Conservation (phyloP, 2,113 vertebrate species). For the Burhinus oedicnemus region DNA sequence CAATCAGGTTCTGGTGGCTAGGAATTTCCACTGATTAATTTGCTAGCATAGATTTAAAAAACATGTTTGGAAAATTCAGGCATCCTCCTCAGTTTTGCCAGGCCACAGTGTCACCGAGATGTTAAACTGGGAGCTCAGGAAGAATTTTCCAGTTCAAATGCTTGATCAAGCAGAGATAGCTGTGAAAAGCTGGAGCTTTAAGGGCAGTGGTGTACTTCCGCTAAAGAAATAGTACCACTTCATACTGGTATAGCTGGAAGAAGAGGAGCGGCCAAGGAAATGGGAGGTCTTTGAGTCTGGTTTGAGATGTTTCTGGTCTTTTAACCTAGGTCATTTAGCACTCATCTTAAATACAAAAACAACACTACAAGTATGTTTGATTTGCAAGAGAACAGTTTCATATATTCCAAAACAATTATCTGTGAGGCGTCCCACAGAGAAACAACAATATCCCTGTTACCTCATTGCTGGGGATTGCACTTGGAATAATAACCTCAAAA, state of each 20-base stretch:
- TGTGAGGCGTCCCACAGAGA: background rate
- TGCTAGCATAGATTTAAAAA: background rate
- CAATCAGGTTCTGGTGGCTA: background rate
- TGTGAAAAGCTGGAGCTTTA: background rate
- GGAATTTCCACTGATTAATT: background rate
- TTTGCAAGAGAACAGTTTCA: background rate
- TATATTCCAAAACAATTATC: background rate
- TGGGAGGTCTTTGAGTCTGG: background rate
- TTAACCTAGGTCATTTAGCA: background rate
- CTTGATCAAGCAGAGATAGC: background rate
- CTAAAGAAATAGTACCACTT: background rate
- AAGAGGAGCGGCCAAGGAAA: background rate
- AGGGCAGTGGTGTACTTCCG: background rate
- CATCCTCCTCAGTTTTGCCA: background rate
- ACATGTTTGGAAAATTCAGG: background rate
- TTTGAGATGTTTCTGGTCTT: background rate
- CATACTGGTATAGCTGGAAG: background rate
- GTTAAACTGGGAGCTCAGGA: background rate
- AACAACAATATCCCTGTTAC: background rate
- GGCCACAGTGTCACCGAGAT: background rate
- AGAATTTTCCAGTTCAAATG: background rate
- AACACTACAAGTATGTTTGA: background rate
- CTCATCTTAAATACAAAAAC: background rate
- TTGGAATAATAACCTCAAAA: conserved; percentile 22
- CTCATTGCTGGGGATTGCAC: background rate